A percentile compares a stretch with the other conserved stretches of the same genome.
These are phyloP conservation scores for Cheracebus regulus DNA, from an alignment of 2,797 vertebrate genomes.

Conservation along the genomic window DNA sequence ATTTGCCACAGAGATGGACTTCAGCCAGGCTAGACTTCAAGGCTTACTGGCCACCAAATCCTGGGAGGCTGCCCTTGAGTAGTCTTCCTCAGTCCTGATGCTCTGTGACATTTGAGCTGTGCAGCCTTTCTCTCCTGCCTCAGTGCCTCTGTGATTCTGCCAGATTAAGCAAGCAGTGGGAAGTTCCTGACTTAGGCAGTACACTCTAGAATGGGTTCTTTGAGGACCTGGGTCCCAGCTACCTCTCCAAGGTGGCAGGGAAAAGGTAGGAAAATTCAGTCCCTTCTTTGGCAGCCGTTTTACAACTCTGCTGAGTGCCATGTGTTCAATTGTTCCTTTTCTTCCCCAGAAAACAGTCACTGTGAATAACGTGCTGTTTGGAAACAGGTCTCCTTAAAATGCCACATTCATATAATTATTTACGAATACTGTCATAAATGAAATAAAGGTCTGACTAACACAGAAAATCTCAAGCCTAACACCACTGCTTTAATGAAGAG, in stretches of 20 bases:
- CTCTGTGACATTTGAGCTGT: constrained; percentile 52
- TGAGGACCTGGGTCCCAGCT: background rate
- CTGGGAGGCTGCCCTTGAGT: constrained; percentile 37
- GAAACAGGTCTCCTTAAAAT: constrained; percentile 82
- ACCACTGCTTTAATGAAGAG: constrained; percentile 71
- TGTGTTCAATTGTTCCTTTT: constrained; percentile 54
- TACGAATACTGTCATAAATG: constrained; percentile 80
- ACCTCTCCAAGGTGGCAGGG: background rate
- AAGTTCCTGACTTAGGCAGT: background rate
- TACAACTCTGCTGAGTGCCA: constrained; percentile 14
- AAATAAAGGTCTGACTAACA: constrained; percentile 77
- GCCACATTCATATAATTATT: constrained; percentile 81
- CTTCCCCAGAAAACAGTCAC: constrained; percentile 48
- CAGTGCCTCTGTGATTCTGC: background rate
- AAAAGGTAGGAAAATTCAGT: background rate
- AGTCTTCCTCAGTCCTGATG: background rate
- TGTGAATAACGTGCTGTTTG: constrained; percentile 70
- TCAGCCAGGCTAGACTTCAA: background rate
- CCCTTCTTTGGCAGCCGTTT: background rate
- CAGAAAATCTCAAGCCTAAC: constrained; percentile 65
- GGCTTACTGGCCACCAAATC: background rate
- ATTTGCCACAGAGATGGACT: background rate
- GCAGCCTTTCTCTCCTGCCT: background rate
- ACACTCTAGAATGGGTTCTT: background rate
- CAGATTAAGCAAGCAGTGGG: background rate